phyloP scores from a whole-genome alignment of 2,797 vertebrate species.

The Tapera naevia region DNA sequence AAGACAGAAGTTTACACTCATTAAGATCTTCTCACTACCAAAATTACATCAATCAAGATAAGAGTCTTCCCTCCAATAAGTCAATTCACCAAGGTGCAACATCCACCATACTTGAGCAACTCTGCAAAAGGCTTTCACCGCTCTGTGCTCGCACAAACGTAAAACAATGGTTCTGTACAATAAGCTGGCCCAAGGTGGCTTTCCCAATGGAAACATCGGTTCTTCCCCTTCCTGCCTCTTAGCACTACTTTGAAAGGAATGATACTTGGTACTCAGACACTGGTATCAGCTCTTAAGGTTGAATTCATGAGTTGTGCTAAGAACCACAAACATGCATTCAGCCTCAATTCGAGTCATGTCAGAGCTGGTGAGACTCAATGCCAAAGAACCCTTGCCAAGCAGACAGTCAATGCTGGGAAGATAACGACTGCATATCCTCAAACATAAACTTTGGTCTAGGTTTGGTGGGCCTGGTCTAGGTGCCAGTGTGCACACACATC shows the following conservation, averaged over 20 bases:
- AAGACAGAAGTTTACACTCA: background rate
- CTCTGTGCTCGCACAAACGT: background rate
- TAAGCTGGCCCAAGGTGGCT: background rate
- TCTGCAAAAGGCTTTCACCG: background rate
- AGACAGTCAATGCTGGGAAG: background rate
- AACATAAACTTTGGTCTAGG: background rate
- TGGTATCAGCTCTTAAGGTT: background rate
- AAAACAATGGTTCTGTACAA: background rate
- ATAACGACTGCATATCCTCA: background rate
- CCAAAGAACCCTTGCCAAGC: background rate
- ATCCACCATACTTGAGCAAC: background rate
- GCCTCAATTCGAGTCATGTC: background rate
- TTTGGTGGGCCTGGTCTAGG: background rate
- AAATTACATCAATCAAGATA: background rate
- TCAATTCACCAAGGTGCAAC: background rate
- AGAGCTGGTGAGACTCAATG: background rate
- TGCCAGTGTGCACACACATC: background rate
- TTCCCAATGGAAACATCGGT: background rate
- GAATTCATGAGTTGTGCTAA: background rate
- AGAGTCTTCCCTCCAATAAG: background rate
- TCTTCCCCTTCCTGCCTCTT: background rate
- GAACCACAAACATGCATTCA: background rate
- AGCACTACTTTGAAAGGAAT: background rate
- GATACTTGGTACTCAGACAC: background rate
- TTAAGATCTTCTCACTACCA: rapidly evolving